Base-by-base conservation (phyloP, 1,140 invertebrate genomes). In the Euwallacea fornicatus region DNA sequence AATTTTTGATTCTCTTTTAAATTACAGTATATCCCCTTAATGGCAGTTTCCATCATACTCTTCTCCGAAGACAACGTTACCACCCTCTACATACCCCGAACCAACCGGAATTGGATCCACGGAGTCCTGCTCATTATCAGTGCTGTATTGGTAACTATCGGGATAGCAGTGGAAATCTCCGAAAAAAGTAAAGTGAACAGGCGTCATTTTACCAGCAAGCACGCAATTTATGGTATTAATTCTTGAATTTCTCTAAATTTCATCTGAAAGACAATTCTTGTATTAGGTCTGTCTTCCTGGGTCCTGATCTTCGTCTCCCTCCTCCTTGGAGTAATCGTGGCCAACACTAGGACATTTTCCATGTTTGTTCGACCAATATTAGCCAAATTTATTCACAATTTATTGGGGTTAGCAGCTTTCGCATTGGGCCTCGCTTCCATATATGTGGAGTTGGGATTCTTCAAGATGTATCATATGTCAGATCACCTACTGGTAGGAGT, bases 11-110 rank as follows among this genome's bases (percentile, higher is more conserved):
- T 50, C 6, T 50, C 47, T 33, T 33, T 33, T 33, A 33, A 33
- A 33, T 33, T 33, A 50, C 41, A 76, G 74, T 74, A 74, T 43
- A 13, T 74, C 43, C 73, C 73, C 9, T 66, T 76, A 11, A 76
- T 76, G 74, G 74, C 73, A 7, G 64, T 64, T 53, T 73, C 64
- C 44, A 72, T 76, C 7, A 68, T 76, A 11, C 42, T 72, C 47
- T 72, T 76, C 62, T 54, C 66, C 13, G 67, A 72, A 58, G 70
- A 67, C 7, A 72, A 74, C 42, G 13, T 73, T 41, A 70, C 61
- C 46, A 69, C 55, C 11, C 21, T 69, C 7, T 13, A 64, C 10
- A 42, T 72, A 7, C 65, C 55, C 15, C 66, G 73, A 72, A 72
- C 53, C 1, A 70, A 62, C 13, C 72, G 66, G 53, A 50, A 66